phyloP scores from a whole-genome alignment of 2,888 invertebrate genomes.

The Timema cristinae region DNA sequence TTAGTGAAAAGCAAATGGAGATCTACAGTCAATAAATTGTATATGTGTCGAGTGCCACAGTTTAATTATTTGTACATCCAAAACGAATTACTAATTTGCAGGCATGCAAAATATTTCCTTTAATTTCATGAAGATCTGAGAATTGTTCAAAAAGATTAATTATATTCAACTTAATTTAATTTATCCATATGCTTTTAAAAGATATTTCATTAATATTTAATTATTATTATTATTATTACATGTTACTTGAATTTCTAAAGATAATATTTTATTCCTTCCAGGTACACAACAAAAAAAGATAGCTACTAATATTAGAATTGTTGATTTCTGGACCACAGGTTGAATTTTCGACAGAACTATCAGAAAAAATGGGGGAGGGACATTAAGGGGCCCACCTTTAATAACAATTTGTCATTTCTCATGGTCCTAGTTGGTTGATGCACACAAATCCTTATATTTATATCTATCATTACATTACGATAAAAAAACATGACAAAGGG shows the following conservation, averaged over 20 bases:
- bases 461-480: constrained; percentile 23
- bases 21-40: constrained; percentile 16
- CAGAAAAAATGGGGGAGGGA: constrained; percentile 18
- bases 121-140: neutral
- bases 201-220: constrained; percentile 4
- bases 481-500: constrained; percentile 23
- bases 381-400: constrained; percentile 27
- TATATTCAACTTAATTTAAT: constrained; percentile 19
- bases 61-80: constrained; percentile 8
- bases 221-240: constrained; percentile 14
- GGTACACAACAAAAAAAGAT: constrained; percentile 28
- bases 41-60: constrained; percentile 3
- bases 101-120: constrained; percentile 10
- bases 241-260: constrained; percentile 28
- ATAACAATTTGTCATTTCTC: constrained; percentile 12
- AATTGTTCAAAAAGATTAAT: constrained; percentile 16
- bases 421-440: constrained; percentile 19
- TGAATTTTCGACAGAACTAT: constrained; percentile 19
- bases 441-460: constrained; percentile 27
- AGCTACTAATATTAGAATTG: constrained; percentile 23
- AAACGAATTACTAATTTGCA: constrained; percentile 5
- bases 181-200: constrained; percentile 30
- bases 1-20: constrained; percentile 29
- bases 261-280: constrained; percentile 25
- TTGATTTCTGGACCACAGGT: constrained; percentile 23